phyloP scores from a whole-genome alignment of 2,113 vertebrate genomes.

The Rhipidura dahli region DNA sequence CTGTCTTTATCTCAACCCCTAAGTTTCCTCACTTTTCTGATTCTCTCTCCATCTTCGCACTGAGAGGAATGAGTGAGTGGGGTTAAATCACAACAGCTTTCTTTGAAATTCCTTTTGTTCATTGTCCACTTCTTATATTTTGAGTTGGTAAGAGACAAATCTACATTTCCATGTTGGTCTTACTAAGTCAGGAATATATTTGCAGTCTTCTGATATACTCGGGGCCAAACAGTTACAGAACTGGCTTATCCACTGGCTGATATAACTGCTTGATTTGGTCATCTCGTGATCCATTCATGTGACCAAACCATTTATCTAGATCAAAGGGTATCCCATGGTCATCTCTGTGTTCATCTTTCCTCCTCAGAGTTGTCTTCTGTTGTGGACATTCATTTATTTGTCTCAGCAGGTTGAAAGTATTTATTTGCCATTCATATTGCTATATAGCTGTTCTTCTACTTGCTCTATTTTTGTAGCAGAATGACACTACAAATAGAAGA shows the following conservation, averaged over 20 bases:
- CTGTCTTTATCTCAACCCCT: neutral
- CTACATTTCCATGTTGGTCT: neutral
- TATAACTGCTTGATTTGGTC: neutral
- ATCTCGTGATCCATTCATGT: neutral
- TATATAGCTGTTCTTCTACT: neutral
- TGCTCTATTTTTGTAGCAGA: neutral
- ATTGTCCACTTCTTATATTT: neutral
- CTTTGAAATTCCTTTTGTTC: neutral
- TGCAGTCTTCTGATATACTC: neutral
- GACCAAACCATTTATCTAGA: neutral
- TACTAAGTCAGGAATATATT: neutral
- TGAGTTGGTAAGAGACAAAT: neutral
- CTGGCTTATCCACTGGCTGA: neutral
- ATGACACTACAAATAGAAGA: neutral
- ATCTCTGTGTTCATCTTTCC: neutral
- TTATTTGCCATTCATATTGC: neutral
- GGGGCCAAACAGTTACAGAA: neutral
- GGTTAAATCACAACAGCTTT: neutral
- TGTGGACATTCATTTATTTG: neutral
- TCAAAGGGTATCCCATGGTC: neutral
- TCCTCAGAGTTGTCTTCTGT: fast-evolving
- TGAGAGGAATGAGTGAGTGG: neutral
- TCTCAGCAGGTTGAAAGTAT: neutral
- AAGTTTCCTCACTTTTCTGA: neutral
- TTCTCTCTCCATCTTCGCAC: neutral